phyloP scores from a whole-genome alignment of 1,140 invertebrate species.

The Ceratosolen solmsi region DNA sequence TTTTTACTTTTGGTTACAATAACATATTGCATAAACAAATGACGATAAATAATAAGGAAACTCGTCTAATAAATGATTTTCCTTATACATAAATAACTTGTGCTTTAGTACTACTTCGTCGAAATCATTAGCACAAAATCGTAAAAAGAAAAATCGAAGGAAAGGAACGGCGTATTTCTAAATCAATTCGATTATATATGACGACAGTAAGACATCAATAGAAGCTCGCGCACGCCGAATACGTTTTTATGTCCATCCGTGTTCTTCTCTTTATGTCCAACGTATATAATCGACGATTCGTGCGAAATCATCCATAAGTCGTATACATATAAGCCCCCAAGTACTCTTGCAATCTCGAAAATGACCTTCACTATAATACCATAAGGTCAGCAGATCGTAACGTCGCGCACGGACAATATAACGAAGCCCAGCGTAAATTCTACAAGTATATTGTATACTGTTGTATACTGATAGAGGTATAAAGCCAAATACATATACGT shows the following conservation, averaged over 20 bases:
- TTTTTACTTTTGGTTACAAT: too few species aligned
- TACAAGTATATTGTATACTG: too few species aligned
- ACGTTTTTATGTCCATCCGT: constrained; percentile 33
- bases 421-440: not conserved
- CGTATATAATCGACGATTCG: constrained; percentile 38
- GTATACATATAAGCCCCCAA: not conserved
- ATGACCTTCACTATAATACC: constrained; percentile 35
- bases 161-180: not conserved
- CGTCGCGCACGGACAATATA: constrained; percentile 24
- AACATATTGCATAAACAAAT: not conserved
- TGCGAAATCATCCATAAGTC: constrained; percentile 37
- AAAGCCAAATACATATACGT: not conserved
- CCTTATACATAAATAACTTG: not conserved
- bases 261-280: constrained; percentile 31
- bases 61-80: not conserved
- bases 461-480: not conserved
- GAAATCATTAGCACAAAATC: constrained; percentile 30
- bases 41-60: not conserved
- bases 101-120: constrained; percentile 7
- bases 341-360: constrained; percentile 12
- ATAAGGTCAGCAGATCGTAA: constrained; percentile 48
- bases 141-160: constrained; percentile 27
- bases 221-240: not conserved
- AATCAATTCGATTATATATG: constrained; percentile 46
- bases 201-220: constrained; percentile 37